Conservation (phyloP, 2,888 invertebrate genomes). For the Pachliopta kotzebuea region DNA sequence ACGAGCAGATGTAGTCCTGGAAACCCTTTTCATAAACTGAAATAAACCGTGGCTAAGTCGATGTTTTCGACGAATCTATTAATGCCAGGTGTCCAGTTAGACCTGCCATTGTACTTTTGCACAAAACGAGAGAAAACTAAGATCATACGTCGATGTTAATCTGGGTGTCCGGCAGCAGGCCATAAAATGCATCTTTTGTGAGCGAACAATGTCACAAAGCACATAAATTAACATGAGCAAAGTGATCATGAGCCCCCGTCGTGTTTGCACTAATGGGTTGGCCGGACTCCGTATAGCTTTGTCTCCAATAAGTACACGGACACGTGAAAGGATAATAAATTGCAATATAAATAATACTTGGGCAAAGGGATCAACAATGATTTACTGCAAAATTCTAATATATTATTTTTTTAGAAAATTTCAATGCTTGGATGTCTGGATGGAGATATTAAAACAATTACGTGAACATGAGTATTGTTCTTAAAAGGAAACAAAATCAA, state of each 20-base stretch:
- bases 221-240: conserved; percentile 79
- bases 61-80: conserved; percentile 51
- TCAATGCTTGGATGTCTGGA: no score
- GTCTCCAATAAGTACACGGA: conserved; percentile 34
- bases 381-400: no score
- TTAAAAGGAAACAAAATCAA: no score
- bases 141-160: conserved; percentile 72
- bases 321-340: conserved; percentile 42
- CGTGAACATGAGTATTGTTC: no score
- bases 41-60: conserved; percentile 34
- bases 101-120: conserved; percentile 62
- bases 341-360: conserved; percentile 32
- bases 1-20: conserved; percentile 26
- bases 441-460: no score
- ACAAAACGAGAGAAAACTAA: conserved; percentile 77
- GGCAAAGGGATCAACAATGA: no score
- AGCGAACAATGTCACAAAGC: conserved; percentile 72
- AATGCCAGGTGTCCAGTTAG: conserved; percentile 73
- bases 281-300: conserved; percentile 45
- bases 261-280: conserved; percentile 74
- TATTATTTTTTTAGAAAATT: no score
- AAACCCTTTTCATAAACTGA: conserved; percentile 42
- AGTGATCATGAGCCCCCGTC: conserved; percentile 76
- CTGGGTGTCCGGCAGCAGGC: conserved; percentile 76
- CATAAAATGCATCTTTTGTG: conserved; percentile 71